Base-by-base conservation (phyloP, 2,797 vertebrate species). In the Chrosomus eos region DNA sequence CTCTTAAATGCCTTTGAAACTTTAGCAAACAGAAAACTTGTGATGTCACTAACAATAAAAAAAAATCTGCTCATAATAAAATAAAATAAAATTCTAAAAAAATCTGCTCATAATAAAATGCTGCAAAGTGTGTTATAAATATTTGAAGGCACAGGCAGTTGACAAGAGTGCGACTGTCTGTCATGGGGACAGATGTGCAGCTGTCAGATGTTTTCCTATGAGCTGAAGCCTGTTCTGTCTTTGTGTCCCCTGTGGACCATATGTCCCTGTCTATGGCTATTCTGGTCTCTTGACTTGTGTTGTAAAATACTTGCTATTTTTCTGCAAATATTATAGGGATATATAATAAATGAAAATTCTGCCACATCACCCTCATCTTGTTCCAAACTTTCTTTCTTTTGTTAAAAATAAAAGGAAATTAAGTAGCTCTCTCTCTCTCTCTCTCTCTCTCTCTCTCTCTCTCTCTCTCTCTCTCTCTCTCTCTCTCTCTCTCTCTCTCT, bases 141-240 rank as follows among this genome's bases (percentile, higher is more conserved):
- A 60, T 82, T 82, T 86, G 21, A 86, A 82, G 73, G 21, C 33
- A 18, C 38, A 67, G 38, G 28, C 64, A 66, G 43, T 82, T 82
- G 80, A 80, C 45, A 48, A 72, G 48, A 80, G 48, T 74, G 18
- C 33, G 43, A 53, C 79, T 87, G 33, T 76, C 83, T 80, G 62
- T 75, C 79, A 75, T 80, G 53, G 68, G 75, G 58, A 58, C 55
- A 83, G 75, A 71, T 70, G 70, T 79, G 60, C 26, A 86, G 55
- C 78, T 87, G 68, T 74, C 86, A 79, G 58, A 73, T 87, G 38
- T 66, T 70, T 10, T 73, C n/a, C 73, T 74, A 66, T 64, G 75
- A 74, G 28, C 43, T 66, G 38, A 13, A 66, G 75, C 28, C 38
- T 75, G 38, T 21, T 73, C 70, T 64, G 38, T 74, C 19, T 82